phyloP scores from a whole-genome alignment of 2,113 vertebrate genomes.

The Ploceus nigricollis region DNA sequence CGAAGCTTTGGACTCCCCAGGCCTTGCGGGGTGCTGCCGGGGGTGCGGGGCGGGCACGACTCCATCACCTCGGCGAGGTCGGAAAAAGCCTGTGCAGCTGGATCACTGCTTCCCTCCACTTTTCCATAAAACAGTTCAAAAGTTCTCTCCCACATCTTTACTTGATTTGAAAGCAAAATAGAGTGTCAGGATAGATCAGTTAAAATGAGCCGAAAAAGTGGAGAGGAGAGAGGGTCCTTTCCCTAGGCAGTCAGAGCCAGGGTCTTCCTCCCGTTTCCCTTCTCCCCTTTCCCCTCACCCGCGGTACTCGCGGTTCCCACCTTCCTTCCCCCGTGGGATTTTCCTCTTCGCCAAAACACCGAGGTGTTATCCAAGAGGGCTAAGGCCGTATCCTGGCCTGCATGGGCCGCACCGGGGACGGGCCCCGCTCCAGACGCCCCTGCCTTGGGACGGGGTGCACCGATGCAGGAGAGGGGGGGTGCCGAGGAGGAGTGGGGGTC shows the following conservation, averaged over 20 bases:
- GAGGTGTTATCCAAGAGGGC: background rate
- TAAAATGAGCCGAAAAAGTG: background rate
- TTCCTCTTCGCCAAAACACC: background rate
- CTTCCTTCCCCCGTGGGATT: background rate
- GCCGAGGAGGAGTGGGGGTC: background rate
- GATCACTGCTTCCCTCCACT: background rate
- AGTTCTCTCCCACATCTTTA: constrained; percentile 59
- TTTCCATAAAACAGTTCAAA: constrained; percentile 55
- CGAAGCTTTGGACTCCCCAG: background rate
- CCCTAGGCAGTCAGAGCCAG: background rate
- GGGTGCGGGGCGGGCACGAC: background rate
- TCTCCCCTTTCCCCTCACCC: background rate
- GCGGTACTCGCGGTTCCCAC: background rate
- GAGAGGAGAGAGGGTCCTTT: background rate
- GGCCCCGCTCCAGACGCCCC: background rate
- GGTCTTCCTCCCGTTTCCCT: background rate
- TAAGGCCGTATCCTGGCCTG: background rate
- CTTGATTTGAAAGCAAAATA: constrained; percentile 66
- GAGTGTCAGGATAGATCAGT: constrained; percentile 46
- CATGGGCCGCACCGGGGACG: background rate
- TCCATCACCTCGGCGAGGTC: background rate
- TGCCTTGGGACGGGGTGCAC: background rate
- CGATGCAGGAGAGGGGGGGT: background rate
- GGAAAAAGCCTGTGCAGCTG: background rate
- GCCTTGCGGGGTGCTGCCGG: background rate